These are phyloP conservation scores for Channallabes apus DNA, from an alignment of 2,797 vertebrate genomes.

Conservation along the genomic window DNA sequence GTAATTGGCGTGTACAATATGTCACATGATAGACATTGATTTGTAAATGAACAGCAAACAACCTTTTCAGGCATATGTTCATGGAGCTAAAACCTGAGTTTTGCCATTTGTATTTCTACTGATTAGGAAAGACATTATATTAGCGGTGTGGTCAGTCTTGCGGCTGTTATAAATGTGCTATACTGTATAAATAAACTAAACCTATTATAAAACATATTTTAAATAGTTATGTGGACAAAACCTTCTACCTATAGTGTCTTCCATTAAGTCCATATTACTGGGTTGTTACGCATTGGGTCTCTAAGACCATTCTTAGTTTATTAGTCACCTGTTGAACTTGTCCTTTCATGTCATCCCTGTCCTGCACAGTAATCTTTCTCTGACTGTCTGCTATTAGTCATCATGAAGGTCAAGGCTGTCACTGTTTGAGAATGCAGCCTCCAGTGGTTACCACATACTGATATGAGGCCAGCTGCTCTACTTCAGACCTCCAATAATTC, in stretches of 20 bases:
- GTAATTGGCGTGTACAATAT: not conserved
- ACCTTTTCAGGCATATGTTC: not conserved
- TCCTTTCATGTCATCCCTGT: constrained; percentile 22
- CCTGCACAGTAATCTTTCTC: constrained; percentile 19
- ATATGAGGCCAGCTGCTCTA: constrained; percentile 43
- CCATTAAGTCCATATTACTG: not conserved
- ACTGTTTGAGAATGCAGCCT: constrained; percentile 50
- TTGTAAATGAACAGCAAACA: not conserved
- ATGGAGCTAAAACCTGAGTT: not conserved
- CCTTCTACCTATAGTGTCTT: not conserved
- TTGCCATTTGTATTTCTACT: not conserved
- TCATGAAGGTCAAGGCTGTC: constrained; percentile 44
- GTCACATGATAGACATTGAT: no score
- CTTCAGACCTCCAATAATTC: constrained; percentile 21
- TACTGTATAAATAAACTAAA: no score
- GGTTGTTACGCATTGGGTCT: not conserved
- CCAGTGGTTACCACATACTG: constrained; percentile 29
- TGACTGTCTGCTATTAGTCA: constrained; percentile 45
- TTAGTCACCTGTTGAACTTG: constrained; percentile 14
- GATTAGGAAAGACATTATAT: not conserved
- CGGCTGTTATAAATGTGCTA: no score
- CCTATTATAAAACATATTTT: no score
- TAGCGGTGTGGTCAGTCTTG: no score
- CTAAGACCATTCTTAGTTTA: not conserved
- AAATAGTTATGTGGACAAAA: not conserved